Conservation (phyloP, 2,888 invertebrate genomes). For the Erebia ligea region DNA sequence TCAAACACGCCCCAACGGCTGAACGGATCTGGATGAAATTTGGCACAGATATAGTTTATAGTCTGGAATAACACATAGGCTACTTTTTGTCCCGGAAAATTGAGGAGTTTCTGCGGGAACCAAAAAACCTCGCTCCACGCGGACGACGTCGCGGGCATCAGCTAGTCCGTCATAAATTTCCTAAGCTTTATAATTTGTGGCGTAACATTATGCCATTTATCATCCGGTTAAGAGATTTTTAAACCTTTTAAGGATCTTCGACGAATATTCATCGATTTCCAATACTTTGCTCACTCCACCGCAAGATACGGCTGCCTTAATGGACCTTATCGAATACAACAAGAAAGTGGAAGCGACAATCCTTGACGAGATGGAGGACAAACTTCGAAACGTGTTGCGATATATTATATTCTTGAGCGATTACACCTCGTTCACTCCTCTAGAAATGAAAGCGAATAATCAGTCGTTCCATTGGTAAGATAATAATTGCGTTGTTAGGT, state of each 20-base stretch:
- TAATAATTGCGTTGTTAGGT: neutral
- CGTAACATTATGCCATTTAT: neutral
- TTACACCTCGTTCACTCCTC: conserved; percentile 89
- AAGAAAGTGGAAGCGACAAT: conserved; percentile 88
- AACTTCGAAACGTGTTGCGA: conserved; percentile 85
- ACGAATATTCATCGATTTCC: conserved; percentile 92
- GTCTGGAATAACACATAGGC: no score
- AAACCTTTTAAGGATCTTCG: conserved; percentile 85
- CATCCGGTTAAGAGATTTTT: neutral
- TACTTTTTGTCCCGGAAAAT: no score
- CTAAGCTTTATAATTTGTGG: neutral
- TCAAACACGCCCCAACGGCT: no score
- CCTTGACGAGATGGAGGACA: conserved; percentile 89
- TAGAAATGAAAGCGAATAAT: conserved; percentile 95
- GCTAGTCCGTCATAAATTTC: no score
- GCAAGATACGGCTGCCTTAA: conserved; percentile 91
- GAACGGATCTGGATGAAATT: no score
- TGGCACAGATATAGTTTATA: no score
- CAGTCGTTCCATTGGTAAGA: conserved; percentile 92
- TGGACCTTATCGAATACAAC: conserved; percentile 91
- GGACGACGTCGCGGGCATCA: no score
- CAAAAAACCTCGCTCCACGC: no score
- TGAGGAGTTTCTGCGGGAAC: no score
- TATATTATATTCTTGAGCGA: conserved; percentile 94
- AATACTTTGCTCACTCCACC: conserved; percentile 91